Evolutionary conservation across 53 echinoderm and acorn worm species (phyloP).

Genomic region (Astropecten irregularis): DNA sequence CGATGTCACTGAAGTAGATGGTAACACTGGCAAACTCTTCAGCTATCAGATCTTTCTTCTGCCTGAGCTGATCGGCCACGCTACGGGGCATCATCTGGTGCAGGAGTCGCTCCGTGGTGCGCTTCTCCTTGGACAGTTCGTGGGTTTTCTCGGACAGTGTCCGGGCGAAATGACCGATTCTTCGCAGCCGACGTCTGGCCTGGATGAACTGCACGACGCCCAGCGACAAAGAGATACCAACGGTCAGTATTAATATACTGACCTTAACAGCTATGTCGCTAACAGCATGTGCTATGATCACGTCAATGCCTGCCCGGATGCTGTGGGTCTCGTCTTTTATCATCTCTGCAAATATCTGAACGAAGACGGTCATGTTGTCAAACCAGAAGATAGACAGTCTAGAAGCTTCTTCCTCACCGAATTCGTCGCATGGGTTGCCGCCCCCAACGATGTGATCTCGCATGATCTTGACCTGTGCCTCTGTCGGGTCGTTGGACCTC

Average conservation of each 20-base stretch:
- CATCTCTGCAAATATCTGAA: slow-evolving; percentile 38
- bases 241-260: slow-evolving; percentile 41
- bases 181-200: slow-evolving; percentile 51
- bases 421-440: neutral
- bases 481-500: neutral
- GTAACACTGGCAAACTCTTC: slow-evolving; percentile 81
- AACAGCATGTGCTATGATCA: neutral
- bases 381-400: slow-evolving; percentile 53
- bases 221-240: slow-evolving; percentile 54
- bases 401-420: neutral
- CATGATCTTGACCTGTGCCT: neutral
- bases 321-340: neutral
- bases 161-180: slow-evolving; percentile 54
- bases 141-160: slow-evolving; percentile 61
- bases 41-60: slow-evolving; percentile 63
- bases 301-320: neutral
- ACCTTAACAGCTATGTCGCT: slow-evolving; percentile 32
- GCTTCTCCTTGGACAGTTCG: slow-evolving; percentile 71
- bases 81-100: slow-evolving; percentile 77
- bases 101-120: slow-evolving; percentile 67
- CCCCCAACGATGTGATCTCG: neutral
- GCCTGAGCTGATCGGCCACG: slow-evolving; percentile 76
- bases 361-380: slow-evolving; percentile 57
- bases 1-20: slow-evolving; percentile 92
- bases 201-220: slow-evolving; percentile 68